Conservation (phyloP, 2,888 invertebrate species). For the Diarsia rubi region DNA sequence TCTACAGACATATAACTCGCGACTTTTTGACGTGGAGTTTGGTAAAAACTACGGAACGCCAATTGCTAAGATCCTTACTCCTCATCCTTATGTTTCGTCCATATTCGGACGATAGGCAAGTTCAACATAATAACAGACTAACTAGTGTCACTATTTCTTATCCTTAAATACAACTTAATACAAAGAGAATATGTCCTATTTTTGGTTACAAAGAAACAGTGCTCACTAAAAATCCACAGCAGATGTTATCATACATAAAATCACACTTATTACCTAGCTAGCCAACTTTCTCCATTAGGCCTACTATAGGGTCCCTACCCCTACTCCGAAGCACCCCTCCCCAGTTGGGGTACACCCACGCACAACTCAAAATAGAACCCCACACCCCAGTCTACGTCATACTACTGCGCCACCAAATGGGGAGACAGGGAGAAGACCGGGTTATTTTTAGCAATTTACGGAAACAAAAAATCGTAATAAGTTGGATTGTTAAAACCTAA, state of each 20-base stretch:
- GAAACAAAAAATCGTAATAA: slow-evolving; percentile 36
- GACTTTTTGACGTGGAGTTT: background rate
- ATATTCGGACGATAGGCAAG: background rate
- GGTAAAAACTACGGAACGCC: background rate
- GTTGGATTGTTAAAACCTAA: slow-evolving; percentile 26
- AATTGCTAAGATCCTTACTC: background rate
- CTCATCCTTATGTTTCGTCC: background rate
- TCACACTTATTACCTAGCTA: slow-evolving; percentile 51
- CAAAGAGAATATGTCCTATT: background rate
- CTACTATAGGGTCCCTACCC: slow-evolving; percentile 44
- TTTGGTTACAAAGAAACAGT: background rate
- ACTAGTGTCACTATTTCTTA: background rate
- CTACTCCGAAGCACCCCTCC: slow-evolving; percentile 32
- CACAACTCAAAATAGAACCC: slow-evolving; percentile 74
- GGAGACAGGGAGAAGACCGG: slow-evolving; percentile 32
- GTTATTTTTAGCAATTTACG: slow-evolving; percentile 60
- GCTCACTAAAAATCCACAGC: slow-evolving; percentile 7
- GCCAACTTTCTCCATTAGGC: slow-evolving; percentile 64
- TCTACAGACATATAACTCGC: too few species aligned
- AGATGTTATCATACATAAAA: slow-evolving; percentile 38
- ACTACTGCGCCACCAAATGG: slow-evolving; percentile 57
- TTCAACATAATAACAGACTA: background rate
- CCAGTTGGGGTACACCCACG: slow-evolving; percentile 69
- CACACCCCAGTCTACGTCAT: slow-evolving; percentile 72
- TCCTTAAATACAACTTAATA: background rate